Base-by-base conservation (phyloP, 2,888 invertebrate genomes). In the Cistogaster globosa region DNA sequence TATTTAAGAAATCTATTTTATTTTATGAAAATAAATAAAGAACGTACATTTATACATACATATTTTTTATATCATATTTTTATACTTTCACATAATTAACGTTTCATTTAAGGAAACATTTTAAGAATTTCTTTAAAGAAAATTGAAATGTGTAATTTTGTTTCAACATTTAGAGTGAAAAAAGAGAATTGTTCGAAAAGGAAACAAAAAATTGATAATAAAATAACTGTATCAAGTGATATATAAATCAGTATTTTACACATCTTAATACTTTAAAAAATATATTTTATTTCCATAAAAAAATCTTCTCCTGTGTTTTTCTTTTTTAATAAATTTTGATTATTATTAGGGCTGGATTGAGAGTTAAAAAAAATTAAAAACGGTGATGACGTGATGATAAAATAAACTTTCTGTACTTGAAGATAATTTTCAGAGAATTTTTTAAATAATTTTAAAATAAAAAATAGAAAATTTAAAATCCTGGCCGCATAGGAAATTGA, bases 1-100 rank as follows among this genome's bases (percentile, higher is more conserved):
- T 81, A 55, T 36, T 75, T 55, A 48, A 69, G 75, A 81, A 75
- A 81, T 69, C 68, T 75, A 69, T 81, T 81, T 80, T 74, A 67
- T 63, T 72, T 75, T 68, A 81, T 75, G 75, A 63, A 69, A 81
- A 75, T 57, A 75, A 75, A 69, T 75, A 57, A 63, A 57, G 75
- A 75, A 81, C 75, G 74, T 32, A 51, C n/a, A 51, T 51, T 20
- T 58, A 7, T 68, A 58, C 48, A 18, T 36, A 36, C 53, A 32
- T 42, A 18, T 57, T 45, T 69, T 51, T 38, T 36, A 58, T 36
- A 74, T 68, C 16, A 45, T 53, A 32, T 75, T 55, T 67, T 8
- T 51, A 18, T 58, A 65, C 48, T 57, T 65, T 65, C 48, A 38
- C 55, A 62, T 63, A 45, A 58, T 11, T 58, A 45, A 48, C 22